Evolutionary conservation across 2,888 invertebrate genomes (phyloP).

Genomic region (Suillia variegata): DNA sequence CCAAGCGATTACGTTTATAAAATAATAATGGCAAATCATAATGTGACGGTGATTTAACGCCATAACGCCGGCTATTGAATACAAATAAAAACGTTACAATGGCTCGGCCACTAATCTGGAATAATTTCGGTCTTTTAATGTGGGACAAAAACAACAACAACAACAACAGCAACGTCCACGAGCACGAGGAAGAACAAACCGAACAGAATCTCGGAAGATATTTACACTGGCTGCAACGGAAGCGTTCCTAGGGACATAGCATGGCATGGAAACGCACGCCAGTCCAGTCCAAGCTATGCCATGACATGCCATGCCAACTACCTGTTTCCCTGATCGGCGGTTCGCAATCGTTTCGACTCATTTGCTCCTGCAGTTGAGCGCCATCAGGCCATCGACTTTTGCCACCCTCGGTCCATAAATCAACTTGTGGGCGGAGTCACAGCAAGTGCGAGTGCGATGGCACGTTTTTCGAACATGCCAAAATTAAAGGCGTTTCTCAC

Average conservation of each 20-base stretch:
- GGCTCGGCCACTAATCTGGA: conserved; percentile 48
- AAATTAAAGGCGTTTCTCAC: conserved; percentile 21
- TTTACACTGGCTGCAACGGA: conserved; percentile 27
- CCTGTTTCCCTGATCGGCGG: conserved; percentile 43
- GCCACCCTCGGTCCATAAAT: conserved; percentile 48
- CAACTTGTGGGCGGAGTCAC: conserved; percentile 47
- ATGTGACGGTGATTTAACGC: conserved; percentile 57
- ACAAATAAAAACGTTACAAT: conserved; percentile 50
- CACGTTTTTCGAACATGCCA: conserved; percentile 35
- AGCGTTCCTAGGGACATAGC: conserved; percentile 9
- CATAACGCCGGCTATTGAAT: conserved; percentile 55
- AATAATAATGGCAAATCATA: conserved; percentile 56
- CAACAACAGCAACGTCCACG: no score
- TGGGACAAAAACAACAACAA: conserved; percentile 47
- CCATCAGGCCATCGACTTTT: conserved; percentile 43
- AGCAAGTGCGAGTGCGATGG: conserved; percentile 26
- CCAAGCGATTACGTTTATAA: conserved; percentile 55
- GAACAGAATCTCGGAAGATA: conserved; percentile 29
- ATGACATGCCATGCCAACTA: no score
- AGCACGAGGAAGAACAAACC: conserved; percentile 12
- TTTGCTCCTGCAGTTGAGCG: conserved; percentile 28
- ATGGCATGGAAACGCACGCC: conserved; percentile 10
- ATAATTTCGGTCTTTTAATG: conserved; percentile 50
- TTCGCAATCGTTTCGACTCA: conserved; percentile 18
- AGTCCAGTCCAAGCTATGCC: conserved; percentile 13